These are phyloP conservation scores for Dryoscopus gambensis DNA, from an alignment of 2,113 vertebrate species.

Conservation along the genomic window DNA sequence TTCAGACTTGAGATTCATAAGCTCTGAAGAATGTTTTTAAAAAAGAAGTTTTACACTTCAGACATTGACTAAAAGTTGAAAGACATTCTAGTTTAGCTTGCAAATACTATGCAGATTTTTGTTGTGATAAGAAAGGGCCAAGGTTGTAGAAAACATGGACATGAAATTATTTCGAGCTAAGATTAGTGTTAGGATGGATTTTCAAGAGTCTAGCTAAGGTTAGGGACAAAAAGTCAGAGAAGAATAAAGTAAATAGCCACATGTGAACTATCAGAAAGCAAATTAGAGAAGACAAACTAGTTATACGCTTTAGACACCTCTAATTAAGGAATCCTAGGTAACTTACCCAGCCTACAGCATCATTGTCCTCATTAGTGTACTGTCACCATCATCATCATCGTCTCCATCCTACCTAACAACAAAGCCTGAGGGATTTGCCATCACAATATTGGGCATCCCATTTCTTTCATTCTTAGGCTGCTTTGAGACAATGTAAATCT, in stretches of 20 bases:
- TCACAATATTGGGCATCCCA: not conserved
- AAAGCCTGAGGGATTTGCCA: conserved; percentile 22
- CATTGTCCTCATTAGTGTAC: conserved; percentile 1
- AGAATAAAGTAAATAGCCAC: not conserved
- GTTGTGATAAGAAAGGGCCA: not conserved
- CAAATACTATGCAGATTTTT: not conserved
- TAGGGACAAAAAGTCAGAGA: not conserved
- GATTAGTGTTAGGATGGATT: not conserved
- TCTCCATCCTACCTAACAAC: not conserved
- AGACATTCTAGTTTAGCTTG: not conserved
- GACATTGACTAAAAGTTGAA: not conserved
- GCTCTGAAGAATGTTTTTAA: not conserved
- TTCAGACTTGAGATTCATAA: not conserved
- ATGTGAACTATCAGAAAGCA: not conserved
- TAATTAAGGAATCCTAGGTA: not conserved
- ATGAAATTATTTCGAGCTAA: not conserved
- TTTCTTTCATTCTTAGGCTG: conserved; percentile 23
- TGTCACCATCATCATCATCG: not conserved
- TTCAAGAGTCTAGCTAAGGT: not conserved
- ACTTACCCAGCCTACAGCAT: not conserved
- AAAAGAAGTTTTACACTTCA: not conserved
- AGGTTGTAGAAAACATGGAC: not conserved
- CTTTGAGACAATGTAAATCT: conserved; percentile 14
- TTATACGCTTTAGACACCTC: not conserved
- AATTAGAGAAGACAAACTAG: not conserved